A percentile compares a stretch with the other conserved stretches of the same genome.
Conservation (phyloP, 2,888 invertebrate genomes). For the Philhelius pedissequus region DNA sequence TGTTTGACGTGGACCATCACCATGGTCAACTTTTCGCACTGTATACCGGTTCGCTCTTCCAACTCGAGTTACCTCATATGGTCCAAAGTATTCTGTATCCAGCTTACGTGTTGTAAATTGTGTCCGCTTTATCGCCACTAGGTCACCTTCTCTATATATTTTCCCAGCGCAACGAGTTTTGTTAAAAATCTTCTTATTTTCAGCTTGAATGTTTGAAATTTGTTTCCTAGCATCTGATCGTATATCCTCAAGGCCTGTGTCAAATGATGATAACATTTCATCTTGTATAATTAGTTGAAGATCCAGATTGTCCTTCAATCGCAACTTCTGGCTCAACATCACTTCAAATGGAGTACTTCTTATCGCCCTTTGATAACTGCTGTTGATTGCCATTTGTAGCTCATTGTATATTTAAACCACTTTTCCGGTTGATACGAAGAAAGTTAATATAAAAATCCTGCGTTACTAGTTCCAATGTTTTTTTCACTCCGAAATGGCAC, state of each 20-base stretch:
- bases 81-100: background rate
- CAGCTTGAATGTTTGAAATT: background rate
- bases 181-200: background rate
- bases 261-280: background rate
- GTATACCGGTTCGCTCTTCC: background rate
- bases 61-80: background rate
- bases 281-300: background rate
- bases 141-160: constrained; percentile 2
- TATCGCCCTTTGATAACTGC: background rate
- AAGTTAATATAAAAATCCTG: background rate
- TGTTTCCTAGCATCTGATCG: background rate
- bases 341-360: background rate
- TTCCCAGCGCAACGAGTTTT: background rate
- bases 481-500: background rate
- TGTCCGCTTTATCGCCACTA: constrained; percentile 9
- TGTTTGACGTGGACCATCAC: background rate
- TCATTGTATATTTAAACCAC: background rate
- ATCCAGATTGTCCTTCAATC: background rate
- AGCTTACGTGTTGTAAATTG: constrained; percentile 3
- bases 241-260: background rate
- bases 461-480: background rate
- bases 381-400: background rate
- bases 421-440: background rate
- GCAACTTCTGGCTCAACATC: background rate
- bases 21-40: background rate